Evolutionary conservation across 2,797 vertebrate species (phyloP), one percentile per base, ranked within the genome.

Genomic region (Anguilla obscura): DNA sequence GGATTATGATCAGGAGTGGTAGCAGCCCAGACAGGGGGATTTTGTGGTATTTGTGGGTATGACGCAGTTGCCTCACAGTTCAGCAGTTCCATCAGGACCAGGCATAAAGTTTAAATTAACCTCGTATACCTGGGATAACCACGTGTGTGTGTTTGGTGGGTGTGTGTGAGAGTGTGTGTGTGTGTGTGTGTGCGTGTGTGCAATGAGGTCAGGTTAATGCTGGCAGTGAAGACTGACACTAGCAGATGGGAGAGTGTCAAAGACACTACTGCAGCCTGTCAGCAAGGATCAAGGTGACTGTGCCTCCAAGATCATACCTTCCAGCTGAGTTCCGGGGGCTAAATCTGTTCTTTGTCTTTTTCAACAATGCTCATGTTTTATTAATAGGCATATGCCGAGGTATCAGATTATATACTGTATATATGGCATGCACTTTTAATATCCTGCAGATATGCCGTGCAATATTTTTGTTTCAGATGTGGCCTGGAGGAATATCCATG

Each of bases 21-120:
- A 30, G 30, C 33, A 76, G 30, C 14, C 76, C 12, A 50, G 40
- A 45, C 21, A 10, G 48, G 40, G 79, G 79, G 79, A 50, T 82
- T 82, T 92, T 89, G 89, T 54, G 33, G 76, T 88, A 93, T 50
- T 48, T 48, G 45, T 82, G 79, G 74, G 33, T 91, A 92, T 90
- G 84, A 18, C 80, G 60, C 91, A 92, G 92, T 90, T 87, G 85
- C 89, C 87, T 88, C 92, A 91, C 92, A 92, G 92, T 92, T 94
- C 92, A 74, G 71, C 10, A 74, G 30, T 30, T 74, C 24, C 40
- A 82, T 24, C 40, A 82, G 45, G 79, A n/a, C 40, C 24, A n/a
- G 79, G n/a, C 9, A 80, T 80, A 7, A 48, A 82, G 79, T 82
- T 50, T 48, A 45, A 48, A 48, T 82, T 82, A 82, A 40, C 30